Evolutionary conservation across 37 sponge, comb jelly and placozoan species (phyloP), one percentile per base, ranked within the genome.

Genomic region (Aplysina aerophoba): DNA sequence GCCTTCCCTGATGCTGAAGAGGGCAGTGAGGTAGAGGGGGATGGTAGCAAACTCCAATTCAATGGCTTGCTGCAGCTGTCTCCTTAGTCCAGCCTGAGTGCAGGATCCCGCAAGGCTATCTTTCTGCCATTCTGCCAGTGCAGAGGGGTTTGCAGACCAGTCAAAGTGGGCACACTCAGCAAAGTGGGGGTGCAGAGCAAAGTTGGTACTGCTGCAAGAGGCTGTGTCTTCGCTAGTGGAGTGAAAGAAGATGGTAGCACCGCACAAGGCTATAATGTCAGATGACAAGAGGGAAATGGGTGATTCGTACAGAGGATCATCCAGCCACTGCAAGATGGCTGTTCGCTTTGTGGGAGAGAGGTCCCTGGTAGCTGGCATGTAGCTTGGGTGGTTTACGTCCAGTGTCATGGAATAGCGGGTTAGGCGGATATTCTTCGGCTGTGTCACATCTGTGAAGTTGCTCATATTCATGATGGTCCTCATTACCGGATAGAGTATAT

Each of bases 321-420:
- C 40, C 25, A 88, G 65, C 89, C 89, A 88, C 35, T 85, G 21
- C 28, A 88, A 28, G 50, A 88, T 88, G 78, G 86, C 55, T 17
- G 71, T 41, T 37, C 79, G 68, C 30, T 85, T 88, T 34, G 75
- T 56, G 0, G 83, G 73, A 63, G 89, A 88, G 27, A 88, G 80
- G 59, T 88, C 85, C 74, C 89, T 85, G 50, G 89, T 88, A 12
- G 55, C 85, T 21, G 89, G 89, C 89, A 88, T 88, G 59, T 88
- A 83, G 62, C 44, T 56, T 36, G 89, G 79, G 17, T 83, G 81
- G 22, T 78, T 63, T n/a, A 60, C 13, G 28, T 82, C 74, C 13
- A 40, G 54, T 20, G 73, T 73, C 62, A 85, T 28, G 3, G 67
- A 55, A 28, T 34, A 20, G 6, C 75, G 28, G 28, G 84, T 13